These are phyloP conservation scores for Scolopax rusticola DNA, from an alignment of 2,797 vertebrate genomes.

Conservation along the genomic window DNA sequence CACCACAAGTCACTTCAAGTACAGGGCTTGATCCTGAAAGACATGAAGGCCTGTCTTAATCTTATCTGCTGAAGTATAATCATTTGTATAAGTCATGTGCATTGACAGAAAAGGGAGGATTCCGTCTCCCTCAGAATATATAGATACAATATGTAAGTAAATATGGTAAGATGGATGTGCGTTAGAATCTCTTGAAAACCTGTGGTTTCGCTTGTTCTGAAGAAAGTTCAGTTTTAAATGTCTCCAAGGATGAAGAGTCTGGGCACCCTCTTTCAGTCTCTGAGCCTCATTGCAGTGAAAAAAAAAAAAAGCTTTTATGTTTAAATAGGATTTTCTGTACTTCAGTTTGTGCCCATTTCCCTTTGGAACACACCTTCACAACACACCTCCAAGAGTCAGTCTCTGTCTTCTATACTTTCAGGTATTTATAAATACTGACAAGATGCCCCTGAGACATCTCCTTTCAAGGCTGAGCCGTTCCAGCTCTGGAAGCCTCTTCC, in stretches of 20 bases:
- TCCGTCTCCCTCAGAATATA: background rate
- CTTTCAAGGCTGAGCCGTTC: background rate
- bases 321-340: background rate
- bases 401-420: background rate
- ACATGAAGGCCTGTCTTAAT: background rate
- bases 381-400: background rate
- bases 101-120: background rate
- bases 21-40: background rate
- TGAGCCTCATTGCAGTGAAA: background rate
- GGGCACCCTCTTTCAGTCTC: background rate
- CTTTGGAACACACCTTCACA: background rate
- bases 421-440: background rate
- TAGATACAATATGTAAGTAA: background rate
- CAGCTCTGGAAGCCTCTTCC: background rate
- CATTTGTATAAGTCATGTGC: background rate
- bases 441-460: background rate
- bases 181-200: background rate
- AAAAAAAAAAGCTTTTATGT: background rate
- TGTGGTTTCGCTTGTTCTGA: background rate
- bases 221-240: background rate
- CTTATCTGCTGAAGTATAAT: background rate
- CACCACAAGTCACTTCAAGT: background rate
- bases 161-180: background rate
- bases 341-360: background rate
- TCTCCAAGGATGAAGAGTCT: background rate